phyloP scores from a whole-genome alignment of 2,113 vertebrate genomes.

The Apeltes quadracus region DNA sequence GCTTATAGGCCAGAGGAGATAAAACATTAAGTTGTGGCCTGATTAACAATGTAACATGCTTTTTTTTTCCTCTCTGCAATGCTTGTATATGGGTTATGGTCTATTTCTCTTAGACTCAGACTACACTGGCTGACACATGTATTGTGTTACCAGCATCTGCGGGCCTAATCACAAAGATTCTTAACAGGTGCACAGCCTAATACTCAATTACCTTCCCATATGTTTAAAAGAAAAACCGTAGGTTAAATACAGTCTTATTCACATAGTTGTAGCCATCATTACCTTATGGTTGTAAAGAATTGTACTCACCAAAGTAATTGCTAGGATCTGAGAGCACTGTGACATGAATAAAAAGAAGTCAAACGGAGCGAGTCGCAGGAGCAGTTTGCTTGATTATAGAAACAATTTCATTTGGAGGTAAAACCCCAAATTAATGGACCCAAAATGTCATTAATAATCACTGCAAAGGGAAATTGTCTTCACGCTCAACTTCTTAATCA shows the following conservation, averaged over 20 bases:
- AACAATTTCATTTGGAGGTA: not conserved
- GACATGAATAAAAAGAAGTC: not conserved
- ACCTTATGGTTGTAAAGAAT: not conserved
- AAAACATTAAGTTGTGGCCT: slow-evolving; percentile 74
- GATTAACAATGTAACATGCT: slow-evolving; percentile 68
- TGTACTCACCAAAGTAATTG: not conserved
- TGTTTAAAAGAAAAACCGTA: not conserved
- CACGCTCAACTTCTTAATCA: not conserved
- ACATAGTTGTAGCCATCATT: not conserved
- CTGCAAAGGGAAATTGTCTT: not conserved
- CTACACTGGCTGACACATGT: not conserved
- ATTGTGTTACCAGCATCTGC: not conserved
- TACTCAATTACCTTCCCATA: not conserved
- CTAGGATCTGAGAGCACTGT: not conserved
- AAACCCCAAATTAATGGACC: not conserved
- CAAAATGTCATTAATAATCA: slow-evolving; percentile 1
- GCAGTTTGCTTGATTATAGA: not conserved
- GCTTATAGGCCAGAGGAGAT: slow-evolving; percentile 52
- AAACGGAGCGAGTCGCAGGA: not conserved
- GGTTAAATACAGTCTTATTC: not conserved
- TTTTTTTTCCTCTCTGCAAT: not conserved
- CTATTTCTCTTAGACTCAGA: not conserved
- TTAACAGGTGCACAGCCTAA: not conserved
- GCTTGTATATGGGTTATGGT: not conserved
- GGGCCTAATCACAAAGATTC: not conserved